A percentile compares a stretch with the other conserved stretches of the same genome.
These are phyloP conservation scores for Hyaena hyaena DNA, from an alignment of 2,113 vertebrate species.

Conservation along the genomic window DNA sequence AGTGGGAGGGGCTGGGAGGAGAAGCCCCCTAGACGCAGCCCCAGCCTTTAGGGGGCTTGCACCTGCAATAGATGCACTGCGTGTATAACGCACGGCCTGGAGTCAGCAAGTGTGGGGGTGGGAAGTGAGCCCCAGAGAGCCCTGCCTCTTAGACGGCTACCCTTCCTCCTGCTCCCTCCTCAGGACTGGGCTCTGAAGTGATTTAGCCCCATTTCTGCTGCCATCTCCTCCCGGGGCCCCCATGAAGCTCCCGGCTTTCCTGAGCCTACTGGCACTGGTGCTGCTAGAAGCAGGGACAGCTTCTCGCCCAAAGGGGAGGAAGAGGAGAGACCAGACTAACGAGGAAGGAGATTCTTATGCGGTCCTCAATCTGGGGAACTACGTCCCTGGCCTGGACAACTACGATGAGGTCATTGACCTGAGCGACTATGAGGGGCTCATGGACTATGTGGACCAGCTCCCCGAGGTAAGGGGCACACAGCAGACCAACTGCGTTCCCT, in stretches of 20 bases:
- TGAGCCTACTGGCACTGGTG: conserved; percentile 71
- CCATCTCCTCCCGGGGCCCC: not conserved
- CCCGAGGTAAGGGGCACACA: conserved; percentile 79
- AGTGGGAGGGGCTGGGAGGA: no score
- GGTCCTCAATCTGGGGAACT: conserved; percentile 76
- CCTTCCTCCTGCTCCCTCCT: not conserved
- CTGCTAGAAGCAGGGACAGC: conserved; percentile 52
- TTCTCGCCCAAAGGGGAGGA: conserved; percentile 37
- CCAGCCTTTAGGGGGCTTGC: no score
- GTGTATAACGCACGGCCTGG: not conserved
- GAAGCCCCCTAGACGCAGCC: not conserved
- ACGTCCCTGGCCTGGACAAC: conserved; percentile 77
- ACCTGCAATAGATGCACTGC: rapidly evolving
- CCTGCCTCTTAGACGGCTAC: not conserved
- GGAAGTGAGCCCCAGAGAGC: not conserved
- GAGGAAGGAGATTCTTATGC: not conserved
- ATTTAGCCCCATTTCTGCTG: no score
- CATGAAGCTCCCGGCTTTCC: conserved; percentile 71
- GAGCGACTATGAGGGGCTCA: conserved; percentile 85
- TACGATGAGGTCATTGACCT: conserved; percentile 83
- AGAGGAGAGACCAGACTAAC: conserved; percentile 24
- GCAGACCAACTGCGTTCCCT: not conserved
- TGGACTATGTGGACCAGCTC: conserved; percentile 84
- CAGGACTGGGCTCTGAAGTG: not conserved
- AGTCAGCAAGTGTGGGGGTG: not conserved